Percentiles rank a stretch among this genome's conserved stretches.
These are phyloP conservation scores for Nymphicus hollandicus DNA, from an alignment of 2,113 vertebrate genomes.

Conservation along the genomic window DNA sequence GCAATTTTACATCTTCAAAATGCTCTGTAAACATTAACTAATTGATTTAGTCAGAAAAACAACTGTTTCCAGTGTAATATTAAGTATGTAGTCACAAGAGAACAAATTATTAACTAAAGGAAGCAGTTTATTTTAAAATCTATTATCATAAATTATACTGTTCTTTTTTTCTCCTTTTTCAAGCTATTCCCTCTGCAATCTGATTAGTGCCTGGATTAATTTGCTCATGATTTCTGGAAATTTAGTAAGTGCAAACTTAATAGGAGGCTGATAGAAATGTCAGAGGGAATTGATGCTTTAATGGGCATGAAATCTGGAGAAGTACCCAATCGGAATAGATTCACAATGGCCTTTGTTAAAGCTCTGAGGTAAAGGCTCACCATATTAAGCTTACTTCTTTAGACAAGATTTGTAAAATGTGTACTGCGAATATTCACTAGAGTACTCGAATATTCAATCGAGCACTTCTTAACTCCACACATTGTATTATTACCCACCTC, in stretches of 20 bases:
- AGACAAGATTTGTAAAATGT: neutral
- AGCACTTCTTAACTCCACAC: neutral
- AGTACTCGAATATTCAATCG: no score
- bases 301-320: slow-evolving; percentile 60
- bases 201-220: slow-evolving; percentile 69
- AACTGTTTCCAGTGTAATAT: slow-evolving; percentile 29
- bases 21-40: slow-evolving; percentile 58
- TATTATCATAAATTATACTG: slow-evolving; percentile 71
- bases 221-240: slow-evolving; percentile 68
- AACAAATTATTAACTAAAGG: slow-evolving; percentile 55
- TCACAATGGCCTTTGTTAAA: neutral
- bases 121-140: slow-evolving; percentile 57
- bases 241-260: slow-evolving; percentile 64
- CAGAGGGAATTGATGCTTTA: slow-evolving; percentile 67
- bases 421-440: neutral
- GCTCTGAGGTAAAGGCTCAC: neutral
- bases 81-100: slow-evolving; percentile 11
- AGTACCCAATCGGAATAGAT: neutral
- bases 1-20: slow-evolving; percentile 46
- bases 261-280: slow-evolving; percentile 65
- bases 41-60: slow-evolving; percentile 59
- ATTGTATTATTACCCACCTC: neutral
- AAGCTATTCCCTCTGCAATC: slow-evolving; percentile 56
- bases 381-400: neutral
- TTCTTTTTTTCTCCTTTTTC: slow-evolving; percentile 8